phyloP scores from a whole-genome alignment of 2,888 invertebrate species.

The Heliconius ethilla region DNA sequence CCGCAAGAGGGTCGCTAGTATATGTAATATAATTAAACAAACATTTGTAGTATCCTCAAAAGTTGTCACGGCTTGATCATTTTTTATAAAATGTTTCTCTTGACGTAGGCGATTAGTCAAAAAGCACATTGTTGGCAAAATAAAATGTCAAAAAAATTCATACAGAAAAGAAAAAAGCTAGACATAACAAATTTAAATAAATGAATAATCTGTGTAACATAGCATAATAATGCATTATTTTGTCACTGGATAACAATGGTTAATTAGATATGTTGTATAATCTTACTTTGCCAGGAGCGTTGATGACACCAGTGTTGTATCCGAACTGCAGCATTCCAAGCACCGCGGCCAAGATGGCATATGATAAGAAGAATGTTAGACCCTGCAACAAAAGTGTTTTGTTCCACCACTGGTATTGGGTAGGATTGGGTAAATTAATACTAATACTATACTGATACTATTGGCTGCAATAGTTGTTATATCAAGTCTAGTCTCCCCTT shows the following conservation, averaged over 20 bases:
- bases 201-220: background rate
- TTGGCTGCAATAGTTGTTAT: background rate
- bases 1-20: too few species aligned
- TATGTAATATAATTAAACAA: too few species aligned
- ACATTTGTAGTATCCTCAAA: too few species aligned
- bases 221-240: too few species aligned
- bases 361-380: constrained; percentile 95
- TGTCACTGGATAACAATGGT: too few species aligned
- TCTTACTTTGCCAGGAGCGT: constrained; percentile 93
- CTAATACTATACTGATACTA: background rate
- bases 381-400: constrained; percentile 84
- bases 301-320: constrained; percentile 98
- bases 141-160: background rate
- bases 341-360: constrained; percentile 96
- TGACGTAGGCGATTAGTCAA: background rate
- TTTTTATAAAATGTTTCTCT: background rate
- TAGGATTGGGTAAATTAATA: background rate
- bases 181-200: background rate
- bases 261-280: background rate
- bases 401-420: background rate
- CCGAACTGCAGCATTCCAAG: constrained; percentile 98
- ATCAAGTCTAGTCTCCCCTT: background rate
- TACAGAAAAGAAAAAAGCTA: background rate
- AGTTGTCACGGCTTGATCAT: too few species aligned
- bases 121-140: background rate